phyloP scores from a whole-genome alignment of 1,140 invertebrate genomes.

The Halotydeus destructor region DNA sequence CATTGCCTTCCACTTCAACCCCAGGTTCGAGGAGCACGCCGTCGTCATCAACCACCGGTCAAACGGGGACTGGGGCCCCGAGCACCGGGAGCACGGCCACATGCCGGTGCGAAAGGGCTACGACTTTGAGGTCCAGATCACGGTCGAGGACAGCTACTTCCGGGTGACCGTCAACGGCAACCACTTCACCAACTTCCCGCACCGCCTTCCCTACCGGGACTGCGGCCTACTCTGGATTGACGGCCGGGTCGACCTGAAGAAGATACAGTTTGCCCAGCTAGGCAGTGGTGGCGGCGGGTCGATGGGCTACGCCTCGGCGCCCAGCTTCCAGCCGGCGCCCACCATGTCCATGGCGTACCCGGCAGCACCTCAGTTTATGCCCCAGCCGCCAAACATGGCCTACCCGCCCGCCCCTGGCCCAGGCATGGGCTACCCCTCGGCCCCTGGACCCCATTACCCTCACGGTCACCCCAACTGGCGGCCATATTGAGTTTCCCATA shows the following conservation, averaged over 20 bases:
- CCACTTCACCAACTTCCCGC: background rate
- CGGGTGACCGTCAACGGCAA: background rate
- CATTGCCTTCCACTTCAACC: conserved; percentile 1
- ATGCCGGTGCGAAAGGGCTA: background rate
- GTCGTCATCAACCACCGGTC: background rate
- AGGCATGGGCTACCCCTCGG: no score
- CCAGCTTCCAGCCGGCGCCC: no score
- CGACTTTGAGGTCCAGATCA: background rate
- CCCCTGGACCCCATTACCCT: no score
- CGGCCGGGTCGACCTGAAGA: background rate
- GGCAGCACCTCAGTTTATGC: no score
- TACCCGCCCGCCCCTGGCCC: no score
- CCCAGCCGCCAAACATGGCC: no score
- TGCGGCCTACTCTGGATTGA: background rate
- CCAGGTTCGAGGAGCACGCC: background rate
- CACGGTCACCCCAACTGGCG: no score
- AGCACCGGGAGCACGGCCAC: background rate
- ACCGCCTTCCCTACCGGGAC: background rate
- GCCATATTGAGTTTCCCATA: no score
- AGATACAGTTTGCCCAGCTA: no score
- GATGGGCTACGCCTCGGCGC: no score
- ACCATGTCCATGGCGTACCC: no score
- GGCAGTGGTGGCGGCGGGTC: no score
- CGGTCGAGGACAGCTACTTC: background rate
- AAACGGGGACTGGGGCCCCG: background rate